Conservation (phyloP, 2,888 invertebrate genomes). For the Cynaeus angustus region DNA sequence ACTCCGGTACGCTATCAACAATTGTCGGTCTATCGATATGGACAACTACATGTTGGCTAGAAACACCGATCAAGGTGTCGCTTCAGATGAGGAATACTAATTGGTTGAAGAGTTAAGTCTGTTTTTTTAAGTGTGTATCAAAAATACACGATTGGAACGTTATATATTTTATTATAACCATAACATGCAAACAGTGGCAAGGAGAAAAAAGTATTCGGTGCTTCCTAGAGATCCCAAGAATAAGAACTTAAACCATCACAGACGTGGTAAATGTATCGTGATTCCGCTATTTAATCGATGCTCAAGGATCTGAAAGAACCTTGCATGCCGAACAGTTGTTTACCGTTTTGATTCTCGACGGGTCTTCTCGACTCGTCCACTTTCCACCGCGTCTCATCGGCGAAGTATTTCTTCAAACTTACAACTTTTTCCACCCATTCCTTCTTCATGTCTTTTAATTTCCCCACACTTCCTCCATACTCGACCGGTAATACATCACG, state of each 20-base stretch:
- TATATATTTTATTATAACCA: neutral
- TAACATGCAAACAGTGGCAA: neutral
- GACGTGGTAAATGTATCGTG: neutral
- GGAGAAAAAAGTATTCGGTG: neutral
- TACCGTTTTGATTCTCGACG: constrained; percentile 61
- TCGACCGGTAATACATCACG: constrained; percentile 79
- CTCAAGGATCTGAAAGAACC: constrained; percentile 76
- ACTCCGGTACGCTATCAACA: constrained; percentile 78
- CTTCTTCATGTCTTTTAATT: constrained; percentile 76
- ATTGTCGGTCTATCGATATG: constrained; percentile 81
- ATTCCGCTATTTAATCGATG: constrained; percentile 61
- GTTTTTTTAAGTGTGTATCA: neutral
- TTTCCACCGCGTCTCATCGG: constrained; percentile 76
- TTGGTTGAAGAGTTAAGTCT: constrained; percentile 11
- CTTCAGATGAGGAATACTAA: constrained; percentile 72
- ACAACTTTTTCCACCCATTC: constrained; percentile 78
- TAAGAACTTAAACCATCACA: neutral
- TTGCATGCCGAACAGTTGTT: constrained; percentile 68
- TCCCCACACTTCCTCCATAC: constrained; percentile 80
- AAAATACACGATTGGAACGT: constrained; percentile 16
- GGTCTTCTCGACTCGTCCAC: constrained; percentile 75
- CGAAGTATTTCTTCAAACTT: constrained; percentile 74
- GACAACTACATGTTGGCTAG: constrained; percentile 81
- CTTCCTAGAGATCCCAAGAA: neutral
- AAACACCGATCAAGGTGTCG: constrained; percentile 72